phyloP scores from a whole-genome alignment of 2,888 invertebrate species.

The Phoronis australis region DNA sequence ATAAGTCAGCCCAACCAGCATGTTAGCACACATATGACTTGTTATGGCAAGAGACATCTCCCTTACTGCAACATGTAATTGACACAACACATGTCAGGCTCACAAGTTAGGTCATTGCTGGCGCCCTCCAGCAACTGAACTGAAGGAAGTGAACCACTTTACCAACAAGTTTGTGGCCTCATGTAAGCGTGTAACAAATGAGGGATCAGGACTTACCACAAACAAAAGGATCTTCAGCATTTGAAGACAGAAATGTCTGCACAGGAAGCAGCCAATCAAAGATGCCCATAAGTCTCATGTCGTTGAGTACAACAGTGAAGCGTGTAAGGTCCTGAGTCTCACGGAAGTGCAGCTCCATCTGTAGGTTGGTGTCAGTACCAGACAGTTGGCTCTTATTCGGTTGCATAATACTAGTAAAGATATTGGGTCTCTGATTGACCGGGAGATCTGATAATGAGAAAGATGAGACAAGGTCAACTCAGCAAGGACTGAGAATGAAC shows the following conservation, averaged over 20 bases:
- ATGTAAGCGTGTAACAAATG: no score
- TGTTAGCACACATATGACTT: no score
- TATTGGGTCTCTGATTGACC: slow-evolving; percentile 70
- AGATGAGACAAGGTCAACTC: no score
- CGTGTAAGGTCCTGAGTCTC: slow-evolving; percentile 64
- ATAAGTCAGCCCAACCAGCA: no score
- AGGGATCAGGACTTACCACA: no score
- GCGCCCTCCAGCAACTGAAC: no score
- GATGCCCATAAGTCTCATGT: slow-evolving; percentile 89
- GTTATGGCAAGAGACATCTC: no score
- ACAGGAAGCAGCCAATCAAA: slow-evolving; percentile 89
- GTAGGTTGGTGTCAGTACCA: slow-evolving; percentile 36
- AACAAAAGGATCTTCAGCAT: slow-evolving; percentile 51
- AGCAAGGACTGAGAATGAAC: background rate
- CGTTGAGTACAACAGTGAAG: slow-evolving; percentile 84
- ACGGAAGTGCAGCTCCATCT: slow-evolving; percentile 57
- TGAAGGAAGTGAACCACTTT: no score
- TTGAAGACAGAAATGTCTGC: slow-evolving; percentile 66
- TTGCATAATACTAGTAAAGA: slow-evolving; percentile 82
- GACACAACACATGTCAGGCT: no score
- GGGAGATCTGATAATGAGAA: slow-evolving; percentile 56
- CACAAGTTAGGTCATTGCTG: no score
- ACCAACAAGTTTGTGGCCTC: no score
- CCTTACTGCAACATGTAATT: no score
- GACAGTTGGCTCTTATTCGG: slow-evolving; percentile 20